A percentile compares a stretch with the other conserved stretches of the same genome.
phyloP scores from a whole-genome alignment of 2,888 invertebrate genomes.

The Lithodes maja region DNA sequence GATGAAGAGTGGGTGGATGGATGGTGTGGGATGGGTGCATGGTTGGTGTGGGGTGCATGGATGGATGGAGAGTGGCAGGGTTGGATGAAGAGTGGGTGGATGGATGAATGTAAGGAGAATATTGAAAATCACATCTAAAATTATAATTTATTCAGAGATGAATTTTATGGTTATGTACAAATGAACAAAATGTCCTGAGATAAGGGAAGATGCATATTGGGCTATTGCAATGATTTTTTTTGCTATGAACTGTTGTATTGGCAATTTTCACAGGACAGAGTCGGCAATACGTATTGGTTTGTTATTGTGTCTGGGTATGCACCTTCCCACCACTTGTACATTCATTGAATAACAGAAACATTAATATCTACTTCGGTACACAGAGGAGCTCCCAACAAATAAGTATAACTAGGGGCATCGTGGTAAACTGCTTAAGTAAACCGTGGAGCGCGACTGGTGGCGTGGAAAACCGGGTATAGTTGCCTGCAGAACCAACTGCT shows the following conservation, averaged over 20 bases:
- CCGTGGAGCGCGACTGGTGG: conserved; percentile 18
- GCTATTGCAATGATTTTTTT: conserved; percentile 61
- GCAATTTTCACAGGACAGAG: conserved; percentile 39
- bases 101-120: not conserved
- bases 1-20: no score
- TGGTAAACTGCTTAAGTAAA: conserved; percentile 64
- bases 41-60: no score
- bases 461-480: not conserved
- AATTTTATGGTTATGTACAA: conserved; percentile 66
- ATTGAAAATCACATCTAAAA: conserved; percentile 44
- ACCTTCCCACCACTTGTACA: conserved; percentile 67
- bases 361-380: conserved; percentile 56
- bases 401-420: conserved; percentile 64
- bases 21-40: no score
- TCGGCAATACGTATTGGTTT: conserved; percentile 36
- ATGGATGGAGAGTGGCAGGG: no score
- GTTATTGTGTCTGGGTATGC: conserved; percentile 55
- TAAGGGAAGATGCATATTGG: conserved; percentile 67
- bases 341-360: conserved; percentile 60
- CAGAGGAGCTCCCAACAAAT: conserved; percentile 67
- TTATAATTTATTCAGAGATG: conserved; percentile 67
- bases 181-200: conserved; percentile 67
- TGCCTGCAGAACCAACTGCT: no score
- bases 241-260: conserved; percentile 52
- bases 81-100: no score